These are phyloP conservation scores for Ashinkailepas kermadecensis DNA, from an alignment of 2,888 invertebrate species.

Conservation along the genomic window DNA sequence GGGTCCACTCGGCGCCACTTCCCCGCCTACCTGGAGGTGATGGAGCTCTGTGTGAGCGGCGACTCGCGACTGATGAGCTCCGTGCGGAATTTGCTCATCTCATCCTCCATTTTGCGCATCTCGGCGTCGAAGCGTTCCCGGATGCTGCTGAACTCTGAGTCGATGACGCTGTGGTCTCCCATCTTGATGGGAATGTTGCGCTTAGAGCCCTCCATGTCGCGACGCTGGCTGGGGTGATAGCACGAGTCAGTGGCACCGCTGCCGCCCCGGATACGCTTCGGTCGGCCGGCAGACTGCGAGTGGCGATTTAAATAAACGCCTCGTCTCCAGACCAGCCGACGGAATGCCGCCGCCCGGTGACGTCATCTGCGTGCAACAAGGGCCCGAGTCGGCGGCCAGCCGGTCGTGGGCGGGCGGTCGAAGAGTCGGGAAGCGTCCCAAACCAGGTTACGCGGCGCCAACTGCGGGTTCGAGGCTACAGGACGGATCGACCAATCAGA, in stretches of 20 bases:
- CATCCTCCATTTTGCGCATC: constrained; percentile 98
- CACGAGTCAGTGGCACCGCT: no score
- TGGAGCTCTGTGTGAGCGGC: constrained; percentile 59
- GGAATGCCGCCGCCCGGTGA: constrained; percentile 3
- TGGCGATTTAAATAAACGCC: constrained; percentile 9
- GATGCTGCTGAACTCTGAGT: constrained; percentile 93
- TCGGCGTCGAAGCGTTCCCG: constrained; percentile 91
- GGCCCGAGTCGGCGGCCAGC: background rate
- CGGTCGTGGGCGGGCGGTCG: no score
- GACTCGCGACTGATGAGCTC: constrained; percentile 88
- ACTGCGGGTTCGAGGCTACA: no score
- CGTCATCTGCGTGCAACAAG: background rate
- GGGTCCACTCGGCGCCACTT: no score
- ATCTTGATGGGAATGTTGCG: constrained; percentile 65
- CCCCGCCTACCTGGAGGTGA: constrained; percentile 28
- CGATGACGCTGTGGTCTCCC: constrained; percentile 90
- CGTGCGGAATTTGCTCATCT: constrained; percentile 90
- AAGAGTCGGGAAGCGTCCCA: no score
- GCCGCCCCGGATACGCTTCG: no score
- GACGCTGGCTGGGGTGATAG: no score
- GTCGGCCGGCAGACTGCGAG: background rate
- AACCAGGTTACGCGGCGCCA: no score
- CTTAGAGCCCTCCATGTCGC: constrained; percentile 31
- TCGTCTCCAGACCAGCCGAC: background rate
- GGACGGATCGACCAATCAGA: no score